Percentiles rank a stretch among this genome's conserved stretches.
These are phyloP conservation scores for Psephotus haematonotus DNA, from an alignment of 2,113 vertebrate genomes.

Conservation along the genomic window DNA sequence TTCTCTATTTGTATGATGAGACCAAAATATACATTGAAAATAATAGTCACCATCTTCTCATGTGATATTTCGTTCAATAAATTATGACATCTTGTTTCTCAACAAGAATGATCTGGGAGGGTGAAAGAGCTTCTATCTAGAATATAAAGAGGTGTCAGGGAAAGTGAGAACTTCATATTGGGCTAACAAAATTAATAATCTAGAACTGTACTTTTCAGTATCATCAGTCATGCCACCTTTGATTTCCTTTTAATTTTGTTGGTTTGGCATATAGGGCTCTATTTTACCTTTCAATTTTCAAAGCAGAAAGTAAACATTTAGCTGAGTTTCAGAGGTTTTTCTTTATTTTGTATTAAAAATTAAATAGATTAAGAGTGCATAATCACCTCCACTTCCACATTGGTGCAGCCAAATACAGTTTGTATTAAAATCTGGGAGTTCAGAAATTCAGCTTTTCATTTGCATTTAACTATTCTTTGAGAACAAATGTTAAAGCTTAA, in stretches of 20 bases:
- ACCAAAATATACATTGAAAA: conserved; percentile 37
- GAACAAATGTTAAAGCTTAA: background rate
- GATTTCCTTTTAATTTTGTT: background rate
- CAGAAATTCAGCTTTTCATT: background rate
- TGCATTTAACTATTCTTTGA: background rate
- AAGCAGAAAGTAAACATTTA: background rate
- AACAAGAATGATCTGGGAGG: background rate
- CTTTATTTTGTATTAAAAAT: background rate
- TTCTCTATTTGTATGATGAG: conserved; percentile 6
- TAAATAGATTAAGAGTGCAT: background rate
- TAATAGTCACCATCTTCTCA: conserved; percentile 17
- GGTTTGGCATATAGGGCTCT: background rate
- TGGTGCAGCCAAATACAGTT: background rate
- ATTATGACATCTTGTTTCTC: background rate
- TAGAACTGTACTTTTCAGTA: background rate
- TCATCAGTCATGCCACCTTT: background rate
- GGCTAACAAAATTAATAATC: background rate
- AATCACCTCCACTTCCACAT: background rate
- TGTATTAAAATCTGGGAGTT: background rate
- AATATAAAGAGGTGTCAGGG: background rate
- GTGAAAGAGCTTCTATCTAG: background rate
- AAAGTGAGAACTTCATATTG: background rate
- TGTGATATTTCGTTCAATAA: conserved; percentile 30
- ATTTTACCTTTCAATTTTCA: background rate
- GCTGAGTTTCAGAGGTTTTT: background rate